Conservation (phyloP, 2,797 vertebrate genomes). For the Eleutherodactylus coqui region DNA sequence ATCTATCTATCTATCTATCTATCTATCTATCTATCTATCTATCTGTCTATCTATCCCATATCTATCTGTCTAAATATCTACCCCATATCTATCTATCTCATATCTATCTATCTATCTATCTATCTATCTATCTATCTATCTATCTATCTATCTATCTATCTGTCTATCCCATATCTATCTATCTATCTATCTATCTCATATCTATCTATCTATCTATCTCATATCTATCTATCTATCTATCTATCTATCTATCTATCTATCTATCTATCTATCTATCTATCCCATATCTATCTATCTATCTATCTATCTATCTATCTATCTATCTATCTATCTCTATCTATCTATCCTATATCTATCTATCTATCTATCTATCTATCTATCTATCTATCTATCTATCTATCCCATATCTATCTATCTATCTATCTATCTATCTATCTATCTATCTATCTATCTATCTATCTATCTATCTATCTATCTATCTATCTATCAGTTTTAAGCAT, state of each 20-base stretch:
- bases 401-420: not conserved
- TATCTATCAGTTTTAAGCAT: too few relatives aligned
- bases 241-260: constrained; percentile 18
- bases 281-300: constrained; percentile 12
- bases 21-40: constrained; percentile 11
- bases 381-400: constrained; percentile 11
- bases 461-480: not conserved
- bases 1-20: too few relatives aligned
- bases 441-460: not conserved
- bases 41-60: constrained; percentile 8
- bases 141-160: constrained; percentile 10
- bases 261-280: too few relatives aligned
- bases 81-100: constrained; percentile 9
- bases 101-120: too few relatives aligned
- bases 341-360: too few relatives aligned
- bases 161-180: constrained; percentile 13
- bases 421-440: not conserved
- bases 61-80: too few relatives aligned
- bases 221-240: constrained; percentile 12
- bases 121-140: constrained; percentile 9
- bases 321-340: constrained; percentile 22
- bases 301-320: constrained; percentile 10
- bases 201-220: constrained; percentile 12
- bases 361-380: constrained; percentile 14
- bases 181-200: too few relatives aligned